Evolutionary conservation across 2,888 invertebrate genomes (phyloP).

Genomic region (Seira musarum): DNA sequence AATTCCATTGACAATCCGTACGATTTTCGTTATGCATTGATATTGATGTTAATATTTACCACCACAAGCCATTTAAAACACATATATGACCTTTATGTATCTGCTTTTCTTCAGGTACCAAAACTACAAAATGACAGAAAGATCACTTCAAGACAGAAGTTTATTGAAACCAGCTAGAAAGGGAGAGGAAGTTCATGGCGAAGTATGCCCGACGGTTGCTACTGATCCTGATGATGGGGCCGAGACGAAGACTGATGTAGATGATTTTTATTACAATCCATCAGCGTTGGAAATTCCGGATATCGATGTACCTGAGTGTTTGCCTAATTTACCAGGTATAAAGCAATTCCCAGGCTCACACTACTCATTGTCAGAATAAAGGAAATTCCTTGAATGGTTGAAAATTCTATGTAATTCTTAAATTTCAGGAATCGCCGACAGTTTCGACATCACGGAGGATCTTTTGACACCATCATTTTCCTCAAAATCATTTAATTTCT

Average conservation of each 20-base stretch:
- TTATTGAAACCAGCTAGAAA: conserved; percentile 49
- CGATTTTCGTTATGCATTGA: conserved; percentile 24
- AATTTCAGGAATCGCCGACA: conserved; percentile 64
- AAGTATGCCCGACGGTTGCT: conserved; percentile 31
- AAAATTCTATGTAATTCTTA: not conserved
- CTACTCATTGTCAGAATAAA: no score
- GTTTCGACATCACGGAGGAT: conserved; percentile 53
- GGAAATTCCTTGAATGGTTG: no score
- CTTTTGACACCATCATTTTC: conserved; percentile 32
- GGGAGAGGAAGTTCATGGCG: conserved; percentile 51
- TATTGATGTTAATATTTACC: conserved; percentile 21
- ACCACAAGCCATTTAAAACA: not conserved
- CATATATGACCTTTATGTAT: not conserved
- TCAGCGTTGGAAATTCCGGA: conserved; percentile 67
- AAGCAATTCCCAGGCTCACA: no score
- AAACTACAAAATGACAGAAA: conserved; percentile 61
- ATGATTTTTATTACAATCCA: conserved; percentile 69
- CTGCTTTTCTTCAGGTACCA: conserved; percentile 57
- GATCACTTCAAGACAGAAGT: conserved; percentile 45
- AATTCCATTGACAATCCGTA: conserved; percentile 69
- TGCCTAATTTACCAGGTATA: conserved; percentile 69
- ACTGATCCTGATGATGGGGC: conserved; percentile 23
- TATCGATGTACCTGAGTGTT: conserved; percentile 68
- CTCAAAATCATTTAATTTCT: conserved; percentile 25
- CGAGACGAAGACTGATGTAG: conserved; percentile 49